phyloP scores from a whole-genome alignment of 2,113 vertebrate species.

The Callithrix jacchus region DNA sequence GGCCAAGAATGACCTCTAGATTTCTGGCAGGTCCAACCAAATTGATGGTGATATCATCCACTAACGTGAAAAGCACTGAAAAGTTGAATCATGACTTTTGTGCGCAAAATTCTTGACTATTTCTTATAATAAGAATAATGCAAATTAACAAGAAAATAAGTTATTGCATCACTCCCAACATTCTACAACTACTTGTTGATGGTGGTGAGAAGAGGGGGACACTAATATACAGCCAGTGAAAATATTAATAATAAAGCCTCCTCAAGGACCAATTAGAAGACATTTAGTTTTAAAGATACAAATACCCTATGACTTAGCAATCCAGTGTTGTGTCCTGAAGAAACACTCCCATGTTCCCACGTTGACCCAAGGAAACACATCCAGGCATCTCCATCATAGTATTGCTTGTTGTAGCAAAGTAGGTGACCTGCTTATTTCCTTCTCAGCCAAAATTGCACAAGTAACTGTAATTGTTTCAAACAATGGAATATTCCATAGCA shows the following conservation, averaged over 20 bases:
- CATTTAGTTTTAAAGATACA: not conserved
- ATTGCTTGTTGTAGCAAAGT: too few relatives aligned
- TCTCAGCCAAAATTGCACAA: not conserved
- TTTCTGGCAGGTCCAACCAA: not conserved
- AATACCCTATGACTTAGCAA: not conserved
- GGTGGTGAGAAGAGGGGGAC: not conserved
- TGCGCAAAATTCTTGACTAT: not conserved
- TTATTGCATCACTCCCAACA: not conserved
- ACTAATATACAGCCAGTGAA: not conserved
- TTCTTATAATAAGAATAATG: not conserved
- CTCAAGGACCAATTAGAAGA: not conserved
- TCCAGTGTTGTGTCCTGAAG: not conserved
- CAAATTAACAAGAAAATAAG: not conserved
- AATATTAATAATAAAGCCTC: not conserved
- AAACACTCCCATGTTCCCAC: not conserved
- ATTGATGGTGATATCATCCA: too few relatives aligned
- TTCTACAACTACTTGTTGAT: not conserved
- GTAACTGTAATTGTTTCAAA: not conserved
- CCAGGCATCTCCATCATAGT: not conserved
- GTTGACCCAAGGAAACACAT: not conserved
- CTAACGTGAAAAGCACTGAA: not conserved
- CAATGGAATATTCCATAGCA: not conserved
- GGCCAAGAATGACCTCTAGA: not conserved
- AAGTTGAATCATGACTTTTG: not conserved
- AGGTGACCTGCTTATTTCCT: not conserved